Base-by-base conservation (phyloP, 2,888 invertebrate genomes). In the Meteorus cinctellus region DNA sequence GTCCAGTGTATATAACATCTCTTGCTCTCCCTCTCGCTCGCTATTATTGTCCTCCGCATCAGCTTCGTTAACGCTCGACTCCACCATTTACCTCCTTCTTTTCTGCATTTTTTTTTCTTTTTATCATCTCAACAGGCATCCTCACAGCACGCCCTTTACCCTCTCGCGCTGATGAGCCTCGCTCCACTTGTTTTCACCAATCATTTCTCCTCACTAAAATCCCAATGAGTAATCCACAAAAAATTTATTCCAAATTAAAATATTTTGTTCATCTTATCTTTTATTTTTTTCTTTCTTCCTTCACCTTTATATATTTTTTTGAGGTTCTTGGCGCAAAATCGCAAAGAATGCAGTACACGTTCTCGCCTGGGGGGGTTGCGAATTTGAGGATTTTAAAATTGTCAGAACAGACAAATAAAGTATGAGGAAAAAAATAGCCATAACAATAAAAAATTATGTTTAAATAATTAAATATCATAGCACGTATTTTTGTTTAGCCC, bases 141-240 rank as follows among this genome's bases (percentile, higher is more conserved):
- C 24, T 24, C 55, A 55, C 55, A 55, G 6, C 10, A 83, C 83
- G 81, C 83, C 81, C 82, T 81, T 78, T 77, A 81, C 80, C 79
- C 79, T 80, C 80, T 81, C 66, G 79, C 75, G 41, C 41, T 65
- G 27, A 59, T 31, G 48, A 72, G 67, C 59, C 63, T 73, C 76
- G 71, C 48, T 75, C 66, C 31, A 79, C 69, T 80, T 79, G 76
- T 75, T 74, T 74, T 31, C 29, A 65, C 41, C 27, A 63, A 31
- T 76, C 51, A 63, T 55, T 45, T 34, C 48, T 6, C 45, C 24
- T 41, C 72, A 31, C 34, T 71, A 24, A 55, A 65, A 45, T 34
- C 19, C 19, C 19, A 5, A 60, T n/a, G 27, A 59, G 36, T 10
- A 48, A 36, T 34, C 2, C 31, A 4, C 31, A 36, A 65, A 65